Base-by-base conservation (phyloP, 2,888 invertebrate genomes). In the Chelonus formosanus region DNA sequence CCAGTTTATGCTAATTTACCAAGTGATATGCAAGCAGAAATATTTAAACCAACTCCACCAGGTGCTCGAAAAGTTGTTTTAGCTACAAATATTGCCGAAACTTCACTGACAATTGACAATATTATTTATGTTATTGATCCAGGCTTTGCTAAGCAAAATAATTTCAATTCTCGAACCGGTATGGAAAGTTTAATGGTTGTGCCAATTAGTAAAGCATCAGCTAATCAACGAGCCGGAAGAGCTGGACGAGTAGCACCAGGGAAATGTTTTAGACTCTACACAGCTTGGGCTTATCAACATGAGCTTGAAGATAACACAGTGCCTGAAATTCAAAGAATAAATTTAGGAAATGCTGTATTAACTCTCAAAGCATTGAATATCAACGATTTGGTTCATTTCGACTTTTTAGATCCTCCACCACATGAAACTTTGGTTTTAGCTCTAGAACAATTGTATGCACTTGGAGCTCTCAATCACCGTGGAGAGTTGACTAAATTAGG, bases 31-130 rank as follows among this genome's bases (percentile, higher is more conserved):
- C 99, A 99, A 85, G 95, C 97, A 3, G 98, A 98, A 85, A 98
- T 99, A 77, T 99, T 99, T 85, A 95, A 97, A 76, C 97, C 97
- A 0, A 98, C 98, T 0, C 99, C 99, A 48, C 94, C 94, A 5
- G 95, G 96, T 70, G 97, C 98, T 0, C 88, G 99, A 69, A 99
- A 99, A 88, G 90, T 98, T 7, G 93, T 99, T 5, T 85, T 99
- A 54, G 99, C 99, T 0, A 99, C 99, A 20, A 99, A 99, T 80
- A 99, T 99, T 78, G 99, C 99, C 0, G 99, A 99, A 86, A 99
- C 99, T 0, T 98, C 98, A 2, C 86, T 99, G 43, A 99, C 99
- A 0, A 99, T 99, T 74, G 98, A 99, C 82, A 98, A 98, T 77
- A 99, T 99, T 71, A 92, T 96, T 69, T 99, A 97, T 85, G 99